A percentile compares a stretch with the other conserved stretches of the same genome.
Evolutionary conservation across 2,113 vertebrate genomes (phyloP).

Genomic region (Bufo gargarizans): DNA sequence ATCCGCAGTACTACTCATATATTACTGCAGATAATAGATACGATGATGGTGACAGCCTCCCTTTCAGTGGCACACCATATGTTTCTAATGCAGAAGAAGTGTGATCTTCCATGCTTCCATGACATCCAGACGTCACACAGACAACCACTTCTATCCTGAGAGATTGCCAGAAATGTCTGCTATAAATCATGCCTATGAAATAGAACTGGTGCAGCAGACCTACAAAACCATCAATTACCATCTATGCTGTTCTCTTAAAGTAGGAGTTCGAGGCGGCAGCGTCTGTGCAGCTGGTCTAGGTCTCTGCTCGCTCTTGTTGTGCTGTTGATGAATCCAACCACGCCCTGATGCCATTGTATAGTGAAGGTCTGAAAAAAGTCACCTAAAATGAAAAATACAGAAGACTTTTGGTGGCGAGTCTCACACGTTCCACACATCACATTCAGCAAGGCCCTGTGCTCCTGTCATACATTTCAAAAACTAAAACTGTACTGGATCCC

Average conservation of each 20-base stretch:
- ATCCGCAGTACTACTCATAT: too few relatives aligned
- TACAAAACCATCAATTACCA: not conserved
- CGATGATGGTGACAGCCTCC: too few relatives aligned
- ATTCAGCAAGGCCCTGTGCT: not conserved
- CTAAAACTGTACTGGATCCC: too few relatives aligned
- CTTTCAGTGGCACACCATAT: too few relatives aligned
- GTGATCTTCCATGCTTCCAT: not conserved
- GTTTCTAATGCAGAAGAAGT: too few relatives aligned
- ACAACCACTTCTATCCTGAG: not conserved
- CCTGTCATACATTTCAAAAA: too few relatives aligned
- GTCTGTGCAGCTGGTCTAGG: not conserved
- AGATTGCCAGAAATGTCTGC: not conserved
- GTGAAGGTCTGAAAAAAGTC: not conserved
- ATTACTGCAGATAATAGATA: too few relatives aligned
- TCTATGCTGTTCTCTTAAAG: not conserved
- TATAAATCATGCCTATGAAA: too few relatives aligned
- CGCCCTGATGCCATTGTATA: slow-evolving; percentile 65
- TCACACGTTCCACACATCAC: not conserved
- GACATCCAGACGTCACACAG: not conserved
- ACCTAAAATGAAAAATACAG: not conserved
- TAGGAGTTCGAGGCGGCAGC: not conserved
- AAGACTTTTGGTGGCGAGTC: not conserved
- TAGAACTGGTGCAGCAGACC: too few relatives aligned
- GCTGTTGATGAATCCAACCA: slow-evolving; percentile 46
- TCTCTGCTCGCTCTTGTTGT: not conserved